phyloP scores from a whole-genome alignment of 2,888 invertebrate species.

The Acleris sparsana region DNA sequence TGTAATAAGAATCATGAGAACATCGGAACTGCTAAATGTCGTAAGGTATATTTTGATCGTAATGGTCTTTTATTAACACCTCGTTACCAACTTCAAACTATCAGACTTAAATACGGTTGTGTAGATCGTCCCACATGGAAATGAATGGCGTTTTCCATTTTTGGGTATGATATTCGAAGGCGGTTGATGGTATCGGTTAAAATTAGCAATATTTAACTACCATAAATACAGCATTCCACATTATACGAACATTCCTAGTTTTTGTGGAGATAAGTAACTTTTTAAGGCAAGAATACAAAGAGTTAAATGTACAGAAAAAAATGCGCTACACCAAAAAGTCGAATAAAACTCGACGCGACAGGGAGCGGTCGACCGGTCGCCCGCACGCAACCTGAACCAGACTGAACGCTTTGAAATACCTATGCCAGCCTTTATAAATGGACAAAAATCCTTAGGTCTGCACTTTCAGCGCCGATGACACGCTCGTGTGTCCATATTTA shows the following conservation, averaged over 20 bases:
- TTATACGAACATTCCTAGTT: background rate
- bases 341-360: conserved; percentile 16
- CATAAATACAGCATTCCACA: background rate
- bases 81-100: no score
- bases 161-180: no score
- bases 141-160: no score
- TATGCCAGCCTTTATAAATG: background rate
- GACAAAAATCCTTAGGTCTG: conserved; percentile 4
- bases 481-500: no score
- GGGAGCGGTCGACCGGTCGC: conserved; percentile 5
- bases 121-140: no score
- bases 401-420: conserved; percentile 18
- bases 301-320: conserved; percentile 9
- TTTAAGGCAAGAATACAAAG: background rate
- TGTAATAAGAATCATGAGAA: no score
- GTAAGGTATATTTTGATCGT: no score
- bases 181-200: no score
- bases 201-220: no score
- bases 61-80: no score
- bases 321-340: conserved; percentile 7
- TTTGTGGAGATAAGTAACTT: background rate
- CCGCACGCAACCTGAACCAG: conserved; percentile 18
- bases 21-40: no score
- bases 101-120: no score
- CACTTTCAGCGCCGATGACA: background rate